These are phyloP conservation scores for Sebastes iracundus DNA, from an alignment of 2,797 vertebrate genomes.

Conservation along the genomic window DNA sequence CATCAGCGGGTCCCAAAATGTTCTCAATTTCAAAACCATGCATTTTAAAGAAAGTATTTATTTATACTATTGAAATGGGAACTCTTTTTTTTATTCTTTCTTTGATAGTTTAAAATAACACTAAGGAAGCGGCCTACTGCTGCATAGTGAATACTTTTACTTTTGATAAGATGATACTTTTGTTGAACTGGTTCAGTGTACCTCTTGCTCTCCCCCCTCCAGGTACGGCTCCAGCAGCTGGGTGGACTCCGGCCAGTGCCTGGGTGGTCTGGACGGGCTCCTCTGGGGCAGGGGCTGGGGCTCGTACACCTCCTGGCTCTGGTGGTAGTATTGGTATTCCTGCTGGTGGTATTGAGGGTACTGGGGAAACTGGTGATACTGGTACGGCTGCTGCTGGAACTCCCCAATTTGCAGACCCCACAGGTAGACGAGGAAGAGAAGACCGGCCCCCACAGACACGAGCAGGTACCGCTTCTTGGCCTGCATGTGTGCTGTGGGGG, in stretches of 20 bases:
- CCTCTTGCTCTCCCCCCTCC: constrained; percentile 84
- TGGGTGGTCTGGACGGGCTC: constrained; percentile 60
- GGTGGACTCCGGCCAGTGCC: constrained; percentile 72
- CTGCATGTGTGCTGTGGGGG: constrained; percentile 88
- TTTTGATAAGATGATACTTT: neutral
- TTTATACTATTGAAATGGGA: neutral
- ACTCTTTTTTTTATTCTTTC: no score
- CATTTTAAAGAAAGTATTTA: no score
- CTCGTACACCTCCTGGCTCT: constrained; percentile 59
- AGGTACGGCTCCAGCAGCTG: constrained; percentile 79
- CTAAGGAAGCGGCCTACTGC: neutral
- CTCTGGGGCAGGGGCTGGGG: constrained; percentile 66
- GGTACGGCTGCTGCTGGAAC: constrained; percentile 75
- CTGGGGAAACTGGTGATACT: constrained; percentile 68
- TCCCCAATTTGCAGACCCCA: constrained; percentile 85
- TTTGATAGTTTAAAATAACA: neutral
- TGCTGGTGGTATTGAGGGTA: constrained; percentile 67
- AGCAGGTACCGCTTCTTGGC: constrained; percentile 90
- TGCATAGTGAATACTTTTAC: neutral
- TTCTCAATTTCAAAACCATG: no score
- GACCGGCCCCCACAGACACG: constrained; percentile 86
- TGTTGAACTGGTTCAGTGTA: constrained; percentile 3
- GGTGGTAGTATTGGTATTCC: constrained; percentile 57
- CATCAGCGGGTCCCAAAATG: no score
- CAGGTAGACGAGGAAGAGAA: constrained; percentile 86